Conservation (phyloP, 2,888 invertebrate species). For the Tenthredo distinguenda region DNA sequence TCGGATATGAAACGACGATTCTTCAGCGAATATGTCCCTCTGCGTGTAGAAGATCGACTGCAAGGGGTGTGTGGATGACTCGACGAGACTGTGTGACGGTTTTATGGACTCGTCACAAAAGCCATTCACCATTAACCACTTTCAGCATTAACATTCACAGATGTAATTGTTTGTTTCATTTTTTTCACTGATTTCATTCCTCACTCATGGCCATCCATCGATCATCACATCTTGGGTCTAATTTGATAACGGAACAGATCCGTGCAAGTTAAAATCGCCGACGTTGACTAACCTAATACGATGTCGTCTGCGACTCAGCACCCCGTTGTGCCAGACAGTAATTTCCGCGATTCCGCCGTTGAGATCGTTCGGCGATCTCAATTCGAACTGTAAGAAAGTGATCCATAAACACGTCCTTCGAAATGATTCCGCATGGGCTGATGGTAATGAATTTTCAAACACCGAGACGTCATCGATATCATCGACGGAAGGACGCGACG, state of each 20-base stretch:
- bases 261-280: neutral
- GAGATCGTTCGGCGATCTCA: neutral
- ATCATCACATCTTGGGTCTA: constrained; percentile 3
- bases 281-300: neutral
- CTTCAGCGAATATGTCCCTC: neutral
- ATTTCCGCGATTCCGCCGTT: neutral
- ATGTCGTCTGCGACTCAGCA: neutral
- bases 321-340: neutral
- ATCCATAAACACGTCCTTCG: neutral
- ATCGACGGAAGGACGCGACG: neutral
- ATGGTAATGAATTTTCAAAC: neutral
- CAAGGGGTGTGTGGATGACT: neutral
- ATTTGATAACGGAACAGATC: constrained; percentile 1
- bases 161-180: constrained; percentile 15
- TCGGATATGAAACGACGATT: neutral
- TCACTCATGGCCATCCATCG: constrained; percentile 28
- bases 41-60: neutral
- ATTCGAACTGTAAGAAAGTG: neutral
- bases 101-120: neutral
- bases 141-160: neutral
- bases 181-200: neutral
- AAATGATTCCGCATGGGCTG: neutral
- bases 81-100: neutral
- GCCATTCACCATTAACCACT: constrained; percentile 3
- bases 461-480: neutral